Evolutionary conservation across 2,113 vertebrate genomes (phyloP).

Genomic region (Rattus norvegicus): DNA sequence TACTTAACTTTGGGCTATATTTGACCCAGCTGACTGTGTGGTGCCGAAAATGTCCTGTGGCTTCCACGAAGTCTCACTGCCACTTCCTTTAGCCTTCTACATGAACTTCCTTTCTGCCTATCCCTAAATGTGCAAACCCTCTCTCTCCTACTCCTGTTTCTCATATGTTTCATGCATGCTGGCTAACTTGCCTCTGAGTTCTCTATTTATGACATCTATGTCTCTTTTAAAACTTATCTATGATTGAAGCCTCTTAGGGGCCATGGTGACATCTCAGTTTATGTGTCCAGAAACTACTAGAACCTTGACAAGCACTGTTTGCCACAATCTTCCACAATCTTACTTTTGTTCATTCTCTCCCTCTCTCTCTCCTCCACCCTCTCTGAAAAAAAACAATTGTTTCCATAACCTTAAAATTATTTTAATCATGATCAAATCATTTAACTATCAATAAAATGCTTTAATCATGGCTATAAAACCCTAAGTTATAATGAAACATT

Average conservation of each 20-base stretch:
- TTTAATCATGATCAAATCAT: slow-evolving; percentile 21
- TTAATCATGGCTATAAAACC: not conserved
- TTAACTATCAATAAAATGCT: not conserved
- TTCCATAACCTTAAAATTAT: not conserved
- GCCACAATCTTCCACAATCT: no score
- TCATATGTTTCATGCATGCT: not conserved
- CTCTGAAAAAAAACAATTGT: not conserved
- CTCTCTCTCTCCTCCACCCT: not conserved
- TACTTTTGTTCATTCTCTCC: not conserved
- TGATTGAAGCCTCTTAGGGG: not conserved
- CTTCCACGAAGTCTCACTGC: not conserved
- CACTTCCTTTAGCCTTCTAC: not conserved
- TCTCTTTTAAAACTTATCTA: not conserved
- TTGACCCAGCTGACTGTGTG: not conserved
- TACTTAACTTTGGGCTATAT: not conserved
- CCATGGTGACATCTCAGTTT: not conserved
- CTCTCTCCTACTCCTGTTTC: not conserved
- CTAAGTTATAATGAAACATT: not conserved
- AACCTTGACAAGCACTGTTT: not conserved
- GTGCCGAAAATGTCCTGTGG: not conserved
- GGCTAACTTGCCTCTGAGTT: not conserved
- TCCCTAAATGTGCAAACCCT: not conserved
- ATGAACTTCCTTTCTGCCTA: not conserved
- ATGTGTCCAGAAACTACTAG: not conserved
- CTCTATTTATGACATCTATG: not conserved